Conservation (phyloP, 2,113 vertebrate genomes). For the Dipodomys ordii region DNA sequence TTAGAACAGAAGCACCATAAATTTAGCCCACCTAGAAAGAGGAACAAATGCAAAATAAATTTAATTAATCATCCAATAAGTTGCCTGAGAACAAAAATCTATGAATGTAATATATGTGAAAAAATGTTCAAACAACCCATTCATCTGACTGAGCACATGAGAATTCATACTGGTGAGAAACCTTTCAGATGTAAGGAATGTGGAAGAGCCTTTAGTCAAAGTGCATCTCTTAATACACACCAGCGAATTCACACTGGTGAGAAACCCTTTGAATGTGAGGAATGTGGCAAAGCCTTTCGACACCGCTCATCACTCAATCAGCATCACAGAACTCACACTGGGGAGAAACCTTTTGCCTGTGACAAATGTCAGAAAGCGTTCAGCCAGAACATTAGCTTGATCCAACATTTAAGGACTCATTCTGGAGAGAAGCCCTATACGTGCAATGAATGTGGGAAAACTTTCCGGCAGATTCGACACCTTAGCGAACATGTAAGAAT, state of each 20-base stretch:
- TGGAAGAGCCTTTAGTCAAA: slow-evolving; percentile 85
- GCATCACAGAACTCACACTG: slow-evolving; percentile 79
- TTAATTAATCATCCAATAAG: slow-evolving; percentile 55
- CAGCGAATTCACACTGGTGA: slow-evolving; percentile 84
- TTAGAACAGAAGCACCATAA: slow-evolving; percentile 71
- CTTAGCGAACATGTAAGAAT: slow-evolving; percentile 80
- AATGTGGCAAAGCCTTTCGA: slow-evolving; percentile 80
- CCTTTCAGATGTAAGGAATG: slow-evolving; percentile 80
- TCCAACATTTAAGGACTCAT: slow-evolving; percentile 79
- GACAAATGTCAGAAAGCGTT: slow-evolving; percentile 81
- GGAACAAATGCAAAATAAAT: slow-evolving; percentile 70
- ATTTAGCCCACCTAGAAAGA: slow-evolving; percentile 61
- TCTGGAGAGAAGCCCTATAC: slow-evolving; percentile 81
- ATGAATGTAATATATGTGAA: slow-evolving; percentile 80
- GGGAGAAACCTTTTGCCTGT: slow-evolving; percentile 77
- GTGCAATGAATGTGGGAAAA: slow-evolving; percentile 80
- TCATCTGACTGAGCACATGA: slow-evolving; percentile 80
- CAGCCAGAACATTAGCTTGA: slow-evolving; percentile 80
- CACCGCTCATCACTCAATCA: slow-evolving; percentile 79
- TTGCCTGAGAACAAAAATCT: slow-evolving; percentile 72
- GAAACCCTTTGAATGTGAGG: slow-evolving; percentile 80
- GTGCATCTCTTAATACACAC: slow-evolving; percentile 86
- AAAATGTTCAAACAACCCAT: slow-evolving; percentile 81
- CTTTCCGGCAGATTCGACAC: slow-evolving; percentile 77
- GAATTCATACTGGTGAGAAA: slow-evolving; percentile 82